phyloP scores from a whole-genome alignment of 1,140 invertebrate genomes.

The Parasteatoda tepidariorum region DNA sequence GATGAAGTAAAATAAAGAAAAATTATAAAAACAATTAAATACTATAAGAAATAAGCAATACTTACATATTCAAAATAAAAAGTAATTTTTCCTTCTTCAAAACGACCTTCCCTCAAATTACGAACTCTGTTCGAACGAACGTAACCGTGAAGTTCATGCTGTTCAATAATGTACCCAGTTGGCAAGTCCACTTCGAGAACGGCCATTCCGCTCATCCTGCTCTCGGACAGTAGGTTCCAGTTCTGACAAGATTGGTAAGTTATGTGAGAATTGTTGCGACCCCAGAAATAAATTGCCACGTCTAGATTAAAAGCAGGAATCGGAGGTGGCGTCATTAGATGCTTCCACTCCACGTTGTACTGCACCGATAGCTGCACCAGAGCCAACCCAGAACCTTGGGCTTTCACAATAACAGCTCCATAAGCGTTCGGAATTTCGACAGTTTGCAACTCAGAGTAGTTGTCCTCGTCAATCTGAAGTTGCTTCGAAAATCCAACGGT shows the following conservation, averaged over 20 bases:
- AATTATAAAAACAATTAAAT: no score
- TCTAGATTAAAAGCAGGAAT: slow-evolving; percentile 80
- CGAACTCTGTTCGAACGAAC: slow-evolving; percentile 78
- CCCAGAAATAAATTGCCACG: slow-evolving; percentile 80
- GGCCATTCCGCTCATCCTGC: slow-evolving; percentile 86
- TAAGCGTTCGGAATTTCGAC: slow-evolving; percentile 91
- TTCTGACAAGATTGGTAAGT: slow-evolving; percentile 84
- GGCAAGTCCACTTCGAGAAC: slow-evolving; percentile 92
- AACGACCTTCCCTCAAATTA: slow-evolving; percentile 87
- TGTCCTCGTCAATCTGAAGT: slow-evolving; percentile 79
- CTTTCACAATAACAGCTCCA: slow-evolving; percentile 91
- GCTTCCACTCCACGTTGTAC: slow-evolving; percentile 91
- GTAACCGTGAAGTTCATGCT: slow-evolving; percentile 87
- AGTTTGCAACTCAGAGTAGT: slow-evolving; percentile 80
- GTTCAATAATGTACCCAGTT: slow-evolving; percentile 93
- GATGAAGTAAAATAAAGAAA: no score
- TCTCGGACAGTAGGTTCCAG: slow-evolving; percentile 83
- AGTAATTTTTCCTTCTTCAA: slow-evolving; percentile 82
- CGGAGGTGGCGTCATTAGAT: slow-evolving; percentile 87
- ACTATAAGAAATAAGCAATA: no score
- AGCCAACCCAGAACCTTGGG: slow-evolving; percentile 89
- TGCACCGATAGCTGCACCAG: slow-evolving; percentile 93
- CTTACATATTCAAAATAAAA: slow-evolving; percentile 96
- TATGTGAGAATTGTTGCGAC: slow-evolving; percentile 94
- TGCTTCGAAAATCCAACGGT: slow-evolving; percentile 75